Evolutionary conservation across 2,888 invertebrate genomes (phyloP), one percentile per base, ranked within the genome.

Genomic region (Boloria euphrosyne): DNA sequence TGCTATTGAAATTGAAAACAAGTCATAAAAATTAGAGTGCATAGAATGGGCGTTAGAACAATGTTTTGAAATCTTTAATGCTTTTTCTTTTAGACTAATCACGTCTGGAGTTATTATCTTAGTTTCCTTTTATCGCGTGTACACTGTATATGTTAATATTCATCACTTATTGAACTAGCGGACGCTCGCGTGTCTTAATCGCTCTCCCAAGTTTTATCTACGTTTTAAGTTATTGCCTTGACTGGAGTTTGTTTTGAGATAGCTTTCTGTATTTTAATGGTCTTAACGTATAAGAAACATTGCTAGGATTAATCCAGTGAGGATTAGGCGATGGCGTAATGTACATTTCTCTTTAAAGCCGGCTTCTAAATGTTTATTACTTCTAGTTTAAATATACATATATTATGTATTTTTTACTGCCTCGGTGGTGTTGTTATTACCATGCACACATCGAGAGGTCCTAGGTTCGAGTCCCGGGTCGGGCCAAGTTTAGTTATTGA

Each of bases 1-100:
- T 72, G 70, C 71, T 77, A 79, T 84, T 80, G 73, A 75, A 76
- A 80, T 80, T 80, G 74, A 78, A 78, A 81, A 77, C 68, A 74
- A 78, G 76, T 72, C 75, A 73, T 78, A 80, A 80, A 74, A 79
- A 76, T 74, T 61, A 73, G 55, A 62, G 71, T 76, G 69, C 73
- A 75, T 67, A 72, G 73, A 78, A 73, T 75, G 67, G 73, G 66
- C 66, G 73, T 71, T 74, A 74, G 71, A 76, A 74, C 76, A 74
- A 75, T 47, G 22, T 14, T 46, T 14, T 46, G 27, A 44, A 54
- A 47, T 43, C 46, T n/a, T 22, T 6, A 22, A 27, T 38, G 31
- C 31, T 38, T 51, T 53, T 46, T 38, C 10, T 31, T 54, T 54
- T 49, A 14, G 72, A 60, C 67, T 76, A 78, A 79, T 80, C 62